phyloP scores from a whole-genome alignment of 2,797 vertebrate species.

The Periophthalmus magnuspinnatus region DNA sequence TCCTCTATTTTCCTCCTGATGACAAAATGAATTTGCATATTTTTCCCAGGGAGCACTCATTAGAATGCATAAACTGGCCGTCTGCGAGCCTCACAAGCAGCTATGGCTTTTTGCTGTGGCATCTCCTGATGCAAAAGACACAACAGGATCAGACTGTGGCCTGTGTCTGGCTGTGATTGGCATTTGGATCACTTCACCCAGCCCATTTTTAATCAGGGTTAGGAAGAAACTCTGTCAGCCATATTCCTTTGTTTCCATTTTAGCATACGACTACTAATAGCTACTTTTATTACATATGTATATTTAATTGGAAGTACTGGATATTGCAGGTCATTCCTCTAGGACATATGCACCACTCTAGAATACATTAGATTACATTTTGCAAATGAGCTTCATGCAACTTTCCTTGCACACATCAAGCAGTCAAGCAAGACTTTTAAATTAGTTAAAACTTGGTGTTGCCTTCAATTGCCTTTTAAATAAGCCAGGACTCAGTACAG shows the following conservation, averaged over 20 bases:
- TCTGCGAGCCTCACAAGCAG: conserved; percentile 58
- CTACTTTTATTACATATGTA: conserved; percentile 6
- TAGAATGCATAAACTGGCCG: conserved; percentile 75
- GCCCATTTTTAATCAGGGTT: conserved; percentile 64
- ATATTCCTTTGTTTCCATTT: conserved; percentile 69
- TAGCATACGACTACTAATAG: conserved; percentile 34
- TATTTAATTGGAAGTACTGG: conserved; percentile 14
- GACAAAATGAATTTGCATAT: conserved; percentile 79
- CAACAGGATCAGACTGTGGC: conserved; percentile 71
- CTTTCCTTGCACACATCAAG: conserved; percentile 18
- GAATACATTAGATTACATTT: conserved; percentile 18
- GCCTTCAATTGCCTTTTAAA: conserved; percentile 15
- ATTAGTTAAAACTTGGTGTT: conserved; percentile 25
- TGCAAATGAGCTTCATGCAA: conserved; percentile 14
- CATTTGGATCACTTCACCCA: conserved; percentile 68
- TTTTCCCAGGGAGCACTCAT: conserved; percentile 70
- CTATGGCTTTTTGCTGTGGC: conserved; percentile 64
- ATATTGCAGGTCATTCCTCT: conserved; percentile 3
- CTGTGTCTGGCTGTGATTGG: conserved; percentile 72
- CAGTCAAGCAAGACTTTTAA: conserved; percentile 25
- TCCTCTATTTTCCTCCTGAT: conserved; percentile 74
- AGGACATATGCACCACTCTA: background rate
- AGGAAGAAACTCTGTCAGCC: conserved; percentile 64
- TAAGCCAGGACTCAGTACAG: conserved; percentile 2
- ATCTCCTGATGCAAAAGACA: conserved; percentile 67